phyloP scores from a whole-genome alignment of 2,888 invertebrate species.

The Seladonia tumulorum region DNA sequence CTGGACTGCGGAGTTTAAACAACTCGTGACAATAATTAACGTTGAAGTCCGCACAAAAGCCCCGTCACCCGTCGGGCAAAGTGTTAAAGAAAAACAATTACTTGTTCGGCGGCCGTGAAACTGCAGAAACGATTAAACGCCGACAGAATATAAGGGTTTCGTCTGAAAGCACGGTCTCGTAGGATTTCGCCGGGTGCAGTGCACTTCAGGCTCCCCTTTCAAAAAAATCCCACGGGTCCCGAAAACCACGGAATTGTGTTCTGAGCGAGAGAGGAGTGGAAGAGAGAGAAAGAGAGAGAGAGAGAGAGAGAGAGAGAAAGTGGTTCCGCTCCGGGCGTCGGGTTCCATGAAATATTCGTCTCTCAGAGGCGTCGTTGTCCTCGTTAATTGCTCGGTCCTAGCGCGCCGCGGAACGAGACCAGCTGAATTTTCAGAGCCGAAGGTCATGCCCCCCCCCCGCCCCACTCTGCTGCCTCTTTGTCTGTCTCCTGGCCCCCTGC shows the following conservation, averaged over 20 bases:
- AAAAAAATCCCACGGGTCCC: not conserved
- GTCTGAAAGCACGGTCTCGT: constrained; percentile 1
- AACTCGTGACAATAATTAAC: not conserved
- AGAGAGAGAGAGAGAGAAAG: not conserved
- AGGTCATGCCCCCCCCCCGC: not conserved
- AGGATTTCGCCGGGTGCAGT: not conserved
- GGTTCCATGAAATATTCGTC: constrained; percentile 11
- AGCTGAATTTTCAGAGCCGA: not conserved
- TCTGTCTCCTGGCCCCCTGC: not conserved
- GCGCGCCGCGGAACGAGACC: not conserved
- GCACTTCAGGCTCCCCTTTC: not conserved
- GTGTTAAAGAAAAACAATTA: not conserved
- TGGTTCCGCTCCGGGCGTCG: not conserved
- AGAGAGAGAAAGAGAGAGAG: not conserved
- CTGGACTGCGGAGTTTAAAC: too few relatives aligned
- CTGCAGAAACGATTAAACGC: not conserved
- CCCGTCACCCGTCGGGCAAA: not conserved
- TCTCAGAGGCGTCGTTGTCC: not conserved
- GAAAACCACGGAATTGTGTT: constrained; percentile 10
- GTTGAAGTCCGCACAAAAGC: not conserved
- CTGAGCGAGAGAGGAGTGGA: not conserved
- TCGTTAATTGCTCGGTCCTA: constrained; percentile 27
- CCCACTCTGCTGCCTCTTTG: not conserved
- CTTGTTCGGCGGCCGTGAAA: not conserved
- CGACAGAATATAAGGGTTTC: not conserved